Base-by-base conservation (phyloP, 2,113 vertebrate species). In the Tonatia bakeri region DNA sequence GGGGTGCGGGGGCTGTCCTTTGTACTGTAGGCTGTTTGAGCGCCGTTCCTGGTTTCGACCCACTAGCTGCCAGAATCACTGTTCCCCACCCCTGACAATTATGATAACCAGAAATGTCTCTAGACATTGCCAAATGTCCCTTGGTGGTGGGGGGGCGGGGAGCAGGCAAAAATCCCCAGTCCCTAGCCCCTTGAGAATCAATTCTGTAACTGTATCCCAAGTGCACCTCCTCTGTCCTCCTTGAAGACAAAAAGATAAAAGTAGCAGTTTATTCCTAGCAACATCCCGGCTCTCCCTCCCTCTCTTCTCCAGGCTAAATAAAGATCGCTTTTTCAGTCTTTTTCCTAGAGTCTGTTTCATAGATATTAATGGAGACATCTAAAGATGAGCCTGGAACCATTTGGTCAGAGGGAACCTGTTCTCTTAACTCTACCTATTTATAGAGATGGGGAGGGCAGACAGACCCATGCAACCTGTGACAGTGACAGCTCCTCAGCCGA, bases 261-360 rank as follows among this genome's bases (percentile, higher is more conserved):
- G 86, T 69, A 92, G 94, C 88, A 73, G 72, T 79, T 96, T 96
- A 94, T 97, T 96, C 95, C 97, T 82, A 94, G 97, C 88, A 83
- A 22, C 85, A 45, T 81, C 85, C 31, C 88, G 81, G 89, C 64
- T 92, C 95, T 96, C 61, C 92, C 88, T 82, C 92, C 93, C 61
- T 91, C 94, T 92, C 94, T 77, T 95, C 92, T 75, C 67, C 73
- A 79, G 22, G 93, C 97, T 97, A 98, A 98, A 97, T 97, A 97
- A 94, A 97, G 97, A 97, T 15, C n/a, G 77, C 86, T 96, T 96
- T 97, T 97, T 97, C 80, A 79, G 86, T 97, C 93, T 94, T 97
- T 96, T 96, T 95, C 92, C 94, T 94, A 95, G 96, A 97, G 82
- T 93, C 96, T 95, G 94, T 91, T 96, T 97, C 95, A 96, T 88